These are phyloP conservation scores for Puntigrus tetrazona DNA, from an alignment of 2,113 vertebrate genomes.

Conservation along the genomic window DNA sequence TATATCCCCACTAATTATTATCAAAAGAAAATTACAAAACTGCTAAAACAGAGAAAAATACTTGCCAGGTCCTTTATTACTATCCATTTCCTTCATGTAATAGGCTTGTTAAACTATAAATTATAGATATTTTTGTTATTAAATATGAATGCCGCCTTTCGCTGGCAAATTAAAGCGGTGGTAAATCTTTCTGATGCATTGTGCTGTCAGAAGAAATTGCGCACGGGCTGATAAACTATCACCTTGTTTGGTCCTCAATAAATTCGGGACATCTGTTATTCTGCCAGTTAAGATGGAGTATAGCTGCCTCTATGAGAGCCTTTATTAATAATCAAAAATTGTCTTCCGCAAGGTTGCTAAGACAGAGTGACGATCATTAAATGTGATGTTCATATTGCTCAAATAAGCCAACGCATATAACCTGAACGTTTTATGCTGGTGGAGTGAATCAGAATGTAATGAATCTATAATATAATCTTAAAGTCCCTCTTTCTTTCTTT, in stretches of 20 bases:
- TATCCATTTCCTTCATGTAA: constrained; percentile 31
- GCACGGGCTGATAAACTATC: constrained; percentile 38
- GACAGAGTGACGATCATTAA: constrained; percentile 1
- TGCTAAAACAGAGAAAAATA: constrained; percentile 4
- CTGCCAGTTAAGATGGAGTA: constrained; percentile 32
- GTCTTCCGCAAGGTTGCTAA: not conserved
- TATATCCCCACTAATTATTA: not conserved
- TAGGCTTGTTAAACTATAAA: constrained; percentile 51
- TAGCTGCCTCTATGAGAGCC: constrained; percentile 12
- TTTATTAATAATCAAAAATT: constrained; percentile 31
- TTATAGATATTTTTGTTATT: constrained; percentile 43
- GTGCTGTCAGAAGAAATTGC: constrained; percentile 27
- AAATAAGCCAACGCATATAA: not conserved
- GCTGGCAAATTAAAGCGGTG: constrained; percentile 35
- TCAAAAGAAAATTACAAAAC: not conserved
- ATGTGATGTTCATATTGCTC: not conserved
- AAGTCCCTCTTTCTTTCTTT: not conserved
- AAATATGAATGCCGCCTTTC: constrained; percentile 50
- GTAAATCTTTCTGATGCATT: constrained; percentile 52
- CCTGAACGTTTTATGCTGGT: not conserved
- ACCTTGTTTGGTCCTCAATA: constrained; percentile 36
- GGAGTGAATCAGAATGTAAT: not conserved
- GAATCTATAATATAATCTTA: not conserved
- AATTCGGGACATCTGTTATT: constrained; percentile 8
- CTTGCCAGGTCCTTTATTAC: constrained; percentile 16